A percentile compares a stretch with the other conserved stretches of the same genome.
Conservation (phyloP, 2,797 vertebrate species). For the Cynodonichthys magdalenae region DNA sequence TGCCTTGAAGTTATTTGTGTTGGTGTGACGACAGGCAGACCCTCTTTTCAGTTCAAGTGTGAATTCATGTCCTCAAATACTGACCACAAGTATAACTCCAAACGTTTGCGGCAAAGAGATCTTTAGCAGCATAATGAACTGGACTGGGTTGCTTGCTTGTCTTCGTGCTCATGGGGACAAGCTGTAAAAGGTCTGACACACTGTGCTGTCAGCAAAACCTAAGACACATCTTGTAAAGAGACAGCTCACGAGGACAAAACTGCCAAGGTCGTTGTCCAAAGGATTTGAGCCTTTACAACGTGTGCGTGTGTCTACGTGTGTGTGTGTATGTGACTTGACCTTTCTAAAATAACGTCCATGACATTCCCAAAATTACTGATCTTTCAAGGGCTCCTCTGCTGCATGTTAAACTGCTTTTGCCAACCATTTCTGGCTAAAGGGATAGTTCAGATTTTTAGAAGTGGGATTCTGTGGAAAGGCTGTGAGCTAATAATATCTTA, state of each 20-base stretch:
- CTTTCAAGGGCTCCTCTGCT: slow-evolving; percentile 47
- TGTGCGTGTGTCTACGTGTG: no score
- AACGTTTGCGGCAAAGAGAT: slow-evolving; percentile 13
- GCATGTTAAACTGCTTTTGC: slow-evolving; percentile 52
- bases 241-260: slow-evolving; percentile 52
- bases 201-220: slow-evolving; percentile 40
- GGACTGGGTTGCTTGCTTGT: slow-evolving; percentile 10
- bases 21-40: background rate
- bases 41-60: slow-evolving; percentile 1
- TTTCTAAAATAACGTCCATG: slow-evolving; percentile 54
- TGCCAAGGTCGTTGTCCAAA: slow-evolving; percentile 28
- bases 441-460: no score
- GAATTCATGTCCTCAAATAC: background rate
- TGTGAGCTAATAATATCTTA: no score
- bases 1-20: background rate
- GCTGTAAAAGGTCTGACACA: slow-evolving; percentile 47
- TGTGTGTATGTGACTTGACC: slow-evolving; percentile 9
- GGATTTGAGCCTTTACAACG: slow-evolving; percentile 41
- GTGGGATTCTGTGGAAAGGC: no score
- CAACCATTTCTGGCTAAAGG: slow-evolving; percentile 41
- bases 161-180: slow-evolving; percentile 41
- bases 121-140: background rate
- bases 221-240: slow-evolving; percentile 28
- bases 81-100: slow-evolving; percentile 30
- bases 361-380: slow-evolving; percentile 57